Evolutionary conservation across 2,113 vertebrate species (phyloP).

Genomic region (Ochotona curzoniae): DNA sequence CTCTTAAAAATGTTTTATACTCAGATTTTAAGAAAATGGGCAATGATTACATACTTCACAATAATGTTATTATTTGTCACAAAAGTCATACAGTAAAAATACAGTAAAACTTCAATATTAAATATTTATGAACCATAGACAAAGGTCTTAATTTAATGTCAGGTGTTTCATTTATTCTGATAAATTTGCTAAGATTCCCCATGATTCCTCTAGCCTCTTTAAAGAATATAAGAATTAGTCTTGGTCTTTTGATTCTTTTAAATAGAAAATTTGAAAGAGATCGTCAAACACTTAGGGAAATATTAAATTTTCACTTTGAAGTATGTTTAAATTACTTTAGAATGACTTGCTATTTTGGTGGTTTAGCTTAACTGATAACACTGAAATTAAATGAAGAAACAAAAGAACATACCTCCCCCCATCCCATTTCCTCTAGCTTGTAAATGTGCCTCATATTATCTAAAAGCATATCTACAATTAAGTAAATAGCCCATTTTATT

Average conservation of each 20-base stretch:
- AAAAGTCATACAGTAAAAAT: background rate
- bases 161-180: background rate
- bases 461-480: slow-evolving; percentile 66
- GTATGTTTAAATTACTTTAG: slow-evolving; percentile 62
- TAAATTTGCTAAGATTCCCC: background rate
- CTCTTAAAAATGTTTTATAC: background rate
- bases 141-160: background rate
- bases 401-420: background rate
- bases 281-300: slow-evolving; percentile 33
- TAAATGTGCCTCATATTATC: slow-evolving; percentile 57
- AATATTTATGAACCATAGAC: background rate
- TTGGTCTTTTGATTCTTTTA: background rate
- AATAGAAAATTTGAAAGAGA: slow-evolving; percentile 49
- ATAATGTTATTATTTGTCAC: background rate
- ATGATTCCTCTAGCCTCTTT: background rate
- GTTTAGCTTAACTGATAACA: slow-evolving; percentile 60
- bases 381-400: slow-evolving; percentile 33
- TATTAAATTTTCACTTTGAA: slow-evolving; percentile 54
- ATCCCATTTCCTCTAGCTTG: background rate
- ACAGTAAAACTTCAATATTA: background rate
- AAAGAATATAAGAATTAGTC: background rate
- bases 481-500: slow-evolving; percentile 67
- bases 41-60: background rate
- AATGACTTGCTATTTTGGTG: slow-evolving; percentile 61
- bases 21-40: background rate